A percentile compares a stretch with the other conserved stretches of the same genome.
Conservation (phyloP, 1,140 invertebrate genomes). For the Pseudomyrmex concolor region DNA sequence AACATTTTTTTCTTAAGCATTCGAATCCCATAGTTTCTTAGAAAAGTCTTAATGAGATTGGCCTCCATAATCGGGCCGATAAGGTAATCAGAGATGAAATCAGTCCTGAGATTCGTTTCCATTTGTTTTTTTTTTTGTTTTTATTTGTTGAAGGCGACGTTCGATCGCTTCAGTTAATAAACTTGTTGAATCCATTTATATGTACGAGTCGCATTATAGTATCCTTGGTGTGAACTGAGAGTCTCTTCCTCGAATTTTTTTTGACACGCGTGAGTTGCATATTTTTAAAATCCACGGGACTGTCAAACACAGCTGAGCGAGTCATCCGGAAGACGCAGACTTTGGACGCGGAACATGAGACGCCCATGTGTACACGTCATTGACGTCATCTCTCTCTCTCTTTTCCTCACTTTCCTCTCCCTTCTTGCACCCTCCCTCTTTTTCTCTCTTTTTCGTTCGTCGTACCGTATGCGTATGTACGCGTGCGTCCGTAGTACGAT, state of each 20-base stretch:
- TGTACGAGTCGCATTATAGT: too few species aligned
- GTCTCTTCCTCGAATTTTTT: not conserved
- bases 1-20: not conserved
- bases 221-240: too few species aligned
- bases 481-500: slow-evolving; percentile 44
- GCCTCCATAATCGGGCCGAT: too few species aligned
- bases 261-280: not conserved
- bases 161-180: too few species aligned
- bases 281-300: not conserved
- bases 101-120: too few species aligned
- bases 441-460: not conserved
- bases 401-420: not conserved
- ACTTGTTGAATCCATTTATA: too few species aligned
- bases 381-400: slow-evolving; percentile 25
- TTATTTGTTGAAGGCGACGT: too few species aligned
- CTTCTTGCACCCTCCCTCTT: not conserved
- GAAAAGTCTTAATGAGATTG: too few species aligned
- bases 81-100: too few species aligned
- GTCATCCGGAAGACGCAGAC: slow-evolving; percentile 6
- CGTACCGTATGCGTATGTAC: slow-evolving; percentile 18
- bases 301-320: not conserved
- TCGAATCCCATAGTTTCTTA: too few species aligned
- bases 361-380: slow-evolving; percentile 24
- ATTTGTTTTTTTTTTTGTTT: too few species aligned
- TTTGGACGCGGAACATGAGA: slow-evolving; percentile 1